Evolutionary conservation across 2,888 invertebrate genomes (phyloP), one percentile per base, ranked within the genome.

Genomic region (Argynnis bischoffii): DNA sequence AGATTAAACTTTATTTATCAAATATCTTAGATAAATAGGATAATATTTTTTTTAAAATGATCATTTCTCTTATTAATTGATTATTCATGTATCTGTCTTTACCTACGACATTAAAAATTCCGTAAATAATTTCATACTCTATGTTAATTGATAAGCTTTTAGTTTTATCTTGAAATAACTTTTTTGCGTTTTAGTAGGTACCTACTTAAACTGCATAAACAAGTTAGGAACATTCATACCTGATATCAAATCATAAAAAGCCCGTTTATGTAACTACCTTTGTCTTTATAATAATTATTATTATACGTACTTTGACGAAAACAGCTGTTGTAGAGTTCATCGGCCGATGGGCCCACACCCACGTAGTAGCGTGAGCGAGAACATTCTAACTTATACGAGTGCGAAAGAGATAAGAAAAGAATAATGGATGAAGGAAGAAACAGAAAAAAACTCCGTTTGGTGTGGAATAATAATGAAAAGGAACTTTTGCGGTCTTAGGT

Each of bases 241-340:
- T 48, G 15, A 6, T 48, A 26, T 8, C 16, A 13, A 26, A 48
- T 59, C n/a, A 5, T 59, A n/a, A 48, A 59, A 48, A 59, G n/a
- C 31, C 59, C 48, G 16, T 41, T 61, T 51, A 55, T 35, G 21
- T 51, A 18, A 26, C 51, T 63, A 69, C 55, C 46, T 60, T 55
- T 35, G 55, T 56, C 35, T 55, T 65, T 41, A 35, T 41, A 41
- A 41, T 35, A 35, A 53, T 59, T 60, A 67, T 66, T 65, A 69
- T 67, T 70, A 65, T 67, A 26, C 26, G 26, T 81, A 78, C 51
- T 48, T 51, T 80, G 78, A 79, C 77, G 68, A 81, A 86, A 85
- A 84, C 87, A 87, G 85, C 88, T 85, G 87, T 69, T 75, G 69
- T 72, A 69, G 78, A 76, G 88, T 84, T 88, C 87, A 83, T 70